Evolutionary conservation across 2,113 vertebrate species (phyloP).

Genomic region (Dromas ardeola): DNA sequence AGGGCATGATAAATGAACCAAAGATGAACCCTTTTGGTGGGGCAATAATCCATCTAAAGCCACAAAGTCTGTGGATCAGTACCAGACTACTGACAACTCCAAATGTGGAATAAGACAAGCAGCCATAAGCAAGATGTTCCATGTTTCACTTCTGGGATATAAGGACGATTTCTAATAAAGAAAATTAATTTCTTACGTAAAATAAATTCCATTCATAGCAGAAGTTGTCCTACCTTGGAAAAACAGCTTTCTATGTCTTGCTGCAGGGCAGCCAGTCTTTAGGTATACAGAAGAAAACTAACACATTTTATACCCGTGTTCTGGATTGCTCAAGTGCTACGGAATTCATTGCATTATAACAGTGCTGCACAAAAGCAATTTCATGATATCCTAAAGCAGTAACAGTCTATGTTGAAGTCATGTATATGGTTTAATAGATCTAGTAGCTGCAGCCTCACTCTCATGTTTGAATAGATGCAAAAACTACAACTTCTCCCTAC

Average conservation of each 20-base stretch:
- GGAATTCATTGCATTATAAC: not conserved
- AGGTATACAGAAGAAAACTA: not conserved
- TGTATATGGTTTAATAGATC: not conserved
- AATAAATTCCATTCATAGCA: not conserved
- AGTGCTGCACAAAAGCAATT: constrained; percentile 14
- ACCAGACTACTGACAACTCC: not conserved
- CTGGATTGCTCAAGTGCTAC: not conserved
- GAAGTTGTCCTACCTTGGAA: not conserved
- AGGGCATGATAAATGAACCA: not conserved
- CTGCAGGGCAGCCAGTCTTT: not conserved
- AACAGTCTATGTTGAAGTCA: not conserved
- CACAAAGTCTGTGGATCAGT: not conserved
- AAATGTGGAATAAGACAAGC: not conserved
- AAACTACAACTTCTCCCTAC: not conserved
- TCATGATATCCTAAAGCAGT: not conserved
- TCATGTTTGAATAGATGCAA: not conserved
- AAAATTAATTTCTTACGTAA: not conserved
- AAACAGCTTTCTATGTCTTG: not conserved
- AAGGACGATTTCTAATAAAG: not conserved
- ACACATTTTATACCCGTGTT: not conserved
- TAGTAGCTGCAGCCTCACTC: not conserved
- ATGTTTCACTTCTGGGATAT: not conserved
- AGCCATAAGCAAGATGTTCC: not conserved
- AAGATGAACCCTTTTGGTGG: not conserved
- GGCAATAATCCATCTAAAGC: not conserved